Conservation (phyloP, 2,113 vertebrate genomes). For the Arenaria interpres region DNA sequence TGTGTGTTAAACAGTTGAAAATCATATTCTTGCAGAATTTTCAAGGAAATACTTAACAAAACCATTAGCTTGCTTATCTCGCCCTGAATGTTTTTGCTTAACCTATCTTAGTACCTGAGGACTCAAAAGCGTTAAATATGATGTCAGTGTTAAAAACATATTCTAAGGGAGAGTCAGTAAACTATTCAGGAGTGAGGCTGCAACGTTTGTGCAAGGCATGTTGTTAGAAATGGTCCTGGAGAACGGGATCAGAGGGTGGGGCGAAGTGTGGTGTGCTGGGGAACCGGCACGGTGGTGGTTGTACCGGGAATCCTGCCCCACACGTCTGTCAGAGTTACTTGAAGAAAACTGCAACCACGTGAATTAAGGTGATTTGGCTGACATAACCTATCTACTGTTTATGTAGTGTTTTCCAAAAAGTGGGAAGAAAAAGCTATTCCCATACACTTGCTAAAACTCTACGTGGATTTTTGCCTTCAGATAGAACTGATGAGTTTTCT, state of each 20-base stretch:
- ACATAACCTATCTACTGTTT: not conserved
- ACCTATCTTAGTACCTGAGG: not conserved
- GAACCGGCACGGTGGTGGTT: rapidly evolving
- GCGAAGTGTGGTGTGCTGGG: too few relatives aligned
- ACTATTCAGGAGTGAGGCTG: not conserved
- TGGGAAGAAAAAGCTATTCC: not conserved
- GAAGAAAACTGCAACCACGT: rapidly evolving
- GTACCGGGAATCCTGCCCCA: rapidly evolving
- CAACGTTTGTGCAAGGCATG: not conserved
- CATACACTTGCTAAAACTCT: not conserved
- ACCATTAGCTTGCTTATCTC: not conserved
- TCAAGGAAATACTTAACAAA: not conserved
- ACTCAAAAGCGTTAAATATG: not conserved
- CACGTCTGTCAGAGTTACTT: rapidly evolving
- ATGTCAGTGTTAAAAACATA: not conserved
- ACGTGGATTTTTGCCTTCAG: not conserved
- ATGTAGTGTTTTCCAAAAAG: not conserved
- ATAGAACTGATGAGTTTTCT: not conserved
- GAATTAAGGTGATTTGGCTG: not conserved
- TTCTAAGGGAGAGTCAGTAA: too few relatives aligned
- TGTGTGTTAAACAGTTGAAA: not conserved
- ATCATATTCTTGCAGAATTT: not conserved
- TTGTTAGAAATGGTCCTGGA: not conserved
- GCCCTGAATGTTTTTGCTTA: not conserved
- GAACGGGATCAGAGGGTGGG: not conserved